Conservation (phyloP, 2,113 vertebrate species). For the human (Homo sapiens) region GRCh38 chr2:174911501-174912000, state of each 20-base stretch:
- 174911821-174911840: not conserved
- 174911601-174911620: not conserved
- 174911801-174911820: not conserved
- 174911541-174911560: not conserved
- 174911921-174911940: not conserved
- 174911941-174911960: not conserved
- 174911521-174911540: not conserved
- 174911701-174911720: not conserved
- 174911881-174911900: not conserved
- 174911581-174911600: not conserved
- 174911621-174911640: not conserved
- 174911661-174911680: not conserved
- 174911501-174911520: not conserved
- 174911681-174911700: not conserved
- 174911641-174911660: not conserved
- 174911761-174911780: not conserved
- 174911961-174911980: not conserved
- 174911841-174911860: not conserved
- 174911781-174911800: not conserved
- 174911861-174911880: not conserved
- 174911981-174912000: constrained; percentile 18
- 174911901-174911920: not conserved
- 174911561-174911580: not conserved
- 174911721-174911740: not conserved
- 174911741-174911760: not conserved